Conservation (phyloP, 2,888 invertebrate genomes). For the Dichetophora obliterata region DNA sequence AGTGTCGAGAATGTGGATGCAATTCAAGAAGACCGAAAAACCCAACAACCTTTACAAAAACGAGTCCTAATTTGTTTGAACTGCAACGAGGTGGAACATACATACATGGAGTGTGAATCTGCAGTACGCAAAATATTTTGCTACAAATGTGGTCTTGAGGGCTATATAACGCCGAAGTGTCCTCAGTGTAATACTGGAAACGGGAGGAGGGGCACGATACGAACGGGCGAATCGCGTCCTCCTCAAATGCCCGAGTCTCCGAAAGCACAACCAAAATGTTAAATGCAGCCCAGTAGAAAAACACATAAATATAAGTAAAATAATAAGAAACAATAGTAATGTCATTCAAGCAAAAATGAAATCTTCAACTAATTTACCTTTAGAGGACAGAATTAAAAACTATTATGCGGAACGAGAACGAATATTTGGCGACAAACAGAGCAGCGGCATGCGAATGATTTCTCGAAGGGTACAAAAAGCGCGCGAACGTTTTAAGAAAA, state of each 20-base stretch:
- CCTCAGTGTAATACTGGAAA: not conserved
- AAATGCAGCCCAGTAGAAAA: not conserved
- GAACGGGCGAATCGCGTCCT: not conserved
- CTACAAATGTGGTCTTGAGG: not conserved
- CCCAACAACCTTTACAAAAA: not conserved
- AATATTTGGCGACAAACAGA: not conserved
- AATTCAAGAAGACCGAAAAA: too few species aligned
- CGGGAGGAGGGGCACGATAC: not conserved
- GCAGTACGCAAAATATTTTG: conserved; percentile 25
- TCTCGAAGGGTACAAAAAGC: not conserved
- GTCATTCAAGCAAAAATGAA: not conserved
- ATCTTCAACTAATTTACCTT: not conserved
- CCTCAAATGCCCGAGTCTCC: not conserved
- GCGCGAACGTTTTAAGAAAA: not conserved
- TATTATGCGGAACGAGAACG: not conserved
- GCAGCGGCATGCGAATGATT: not conserved
- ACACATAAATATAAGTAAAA: not conserved
- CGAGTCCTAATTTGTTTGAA: conserved; percentile 29
- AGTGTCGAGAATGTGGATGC: too few species aligned
- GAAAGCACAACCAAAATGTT: not conserved
- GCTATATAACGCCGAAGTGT: not conserved
- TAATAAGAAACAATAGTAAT: not conserved
- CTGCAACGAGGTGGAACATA: conserved; percentile 23
- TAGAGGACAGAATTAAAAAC: not conserved
- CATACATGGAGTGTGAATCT: conserved; percentile 30